A percentile compares a stretch with the other conserved stretches of the same genome.
These are phyloP conservation scores for Anas georgica DNA, from an alignment of 2,797 vertebrate genomes.

Conservation along the genomic window DNA sequence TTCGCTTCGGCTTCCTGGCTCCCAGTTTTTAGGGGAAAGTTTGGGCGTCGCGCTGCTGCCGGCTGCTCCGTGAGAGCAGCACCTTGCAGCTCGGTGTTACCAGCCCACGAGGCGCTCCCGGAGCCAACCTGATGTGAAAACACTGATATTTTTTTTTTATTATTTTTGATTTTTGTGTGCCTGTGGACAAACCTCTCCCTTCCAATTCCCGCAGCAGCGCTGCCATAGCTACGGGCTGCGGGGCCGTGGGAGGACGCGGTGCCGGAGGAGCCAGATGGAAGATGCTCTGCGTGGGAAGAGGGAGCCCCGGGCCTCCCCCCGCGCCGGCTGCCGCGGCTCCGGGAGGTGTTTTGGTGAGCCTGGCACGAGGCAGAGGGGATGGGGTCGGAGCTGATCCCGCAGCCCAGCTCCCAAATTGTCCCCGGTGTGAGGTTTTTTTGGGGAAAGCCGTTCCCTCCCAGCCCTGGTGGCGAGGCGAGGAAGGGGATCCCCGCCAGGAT, in stretches of 20 bases:
- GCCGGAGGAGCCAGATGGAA: background rate
- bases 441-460: background rate
- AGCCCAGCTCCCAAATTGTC: background rate
- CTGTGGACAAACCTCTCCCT: background rate
- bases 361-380: background rate
- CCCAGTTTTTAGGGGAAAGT: background rate
- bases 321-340: accelerated
- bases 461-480: too few relatives aligned
- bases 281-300: background rate
- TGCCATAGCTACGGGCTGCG: background rate
- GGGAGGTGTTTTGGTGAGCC: background rate
- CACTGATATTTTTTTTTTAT: background rate
- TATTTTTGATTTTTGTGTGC: background rate
- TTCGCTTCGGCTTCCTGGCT: background rate
- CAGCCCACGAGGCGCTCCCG: background rate
- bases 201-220: background rate
- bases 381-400: accelerated
- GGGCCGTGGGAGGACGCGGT: background rate
- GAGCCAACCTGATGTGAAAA: background rate
- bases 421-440: too few relatives aligned
- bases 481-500: accelerated
- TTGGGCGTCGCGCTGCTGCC: background rate
- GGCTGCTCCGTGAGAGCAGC: background rate
- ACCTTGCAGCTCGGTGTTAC: background rate
- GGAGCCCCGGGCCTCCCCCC: background rate